Base-by-base conservation (phyloP, 2,888 invertebrate genomes). In the Microplitis deprimator region DNA sequence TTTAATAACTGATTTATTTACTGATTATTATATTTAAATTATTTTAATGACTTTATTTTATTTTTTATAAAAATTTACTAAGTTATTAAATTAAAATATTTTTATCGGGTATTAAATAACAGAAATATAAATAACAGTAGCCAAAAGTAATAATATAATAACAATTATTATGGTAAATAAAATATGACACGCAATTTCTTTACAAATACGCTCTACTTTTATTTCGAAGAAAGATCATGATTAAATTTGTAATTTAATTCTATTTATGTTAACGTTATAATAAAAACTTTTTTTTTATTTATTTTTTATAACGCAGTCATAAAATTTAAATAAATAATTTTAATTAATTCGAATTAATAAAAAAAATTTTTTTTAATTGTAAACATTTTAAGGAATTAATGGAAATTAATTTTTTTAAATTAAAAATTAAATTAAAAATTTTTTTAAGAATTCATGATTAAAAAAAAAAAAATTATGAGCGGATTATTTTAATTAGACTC, bases 31-130 rank as follows among this genome's bases (percentile, higher is more conserved):
- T 41, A 41, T 50, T 10, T 50, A 10, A 50, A 50, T 50, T 50
- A 50, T 13, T 50, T 50, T 10, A 50, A 10, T 13, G 1, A 50
- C 13, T 69, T 38, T 8, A 39, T 10, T 29, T 29, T n/a, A 67
- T 38, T 38, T 39, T 68, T 68, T 1, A 38, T 68, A 20, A 16
- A 16, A 71, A 6, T 69, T 41, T 39, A 71, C n/a, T 4, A 64
- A 64, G 8, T 17, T 64, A 17, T 17, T 16, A 5, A 6, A 20
- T 41, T 68, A 68, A 29, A 29, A n/a, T 59, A 59, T 60, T 20
- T 13, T 59, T 10, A 20, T 60, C n/a, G 59, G 59, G 68, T 68
- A 50, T 50, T 50, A 50, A 50, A 50, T 50, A 50, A 50, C 50
- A 13, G 8, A 50, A 13, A 50, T 50, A 13, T 10, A 13, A 10